Conservation (phyloP, 1,140 invertebrate species). For the Drosophila santomea region DNA sequence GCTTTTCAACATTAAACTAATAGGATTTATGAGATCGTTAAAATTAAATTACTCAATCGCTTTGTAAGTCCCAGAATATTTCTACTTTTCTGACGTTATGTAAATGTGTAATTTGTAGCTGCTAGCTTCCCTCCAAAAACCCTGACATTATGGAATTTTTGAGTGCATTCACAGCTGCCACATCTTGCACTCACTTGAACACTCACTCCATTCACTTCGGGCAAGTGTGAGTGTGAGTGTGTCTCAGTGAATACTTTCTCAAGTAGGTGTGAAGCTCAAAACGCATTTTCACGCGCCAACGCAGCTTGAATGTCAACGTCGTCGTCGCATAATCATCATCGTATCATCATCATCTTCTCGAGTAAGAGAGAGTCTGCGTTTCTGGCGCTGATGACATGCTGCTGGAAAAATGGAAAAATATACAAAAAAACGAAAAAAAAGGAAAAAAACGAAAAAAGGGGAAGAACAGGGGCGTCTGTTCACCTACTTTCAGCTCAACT, state of each 20-base stretch:
- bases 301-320: constrained; percentile 73
- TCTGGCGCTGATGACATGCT: constrained; percentile 15
- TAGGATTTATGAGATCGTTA: no score
- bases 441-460: not conserved
- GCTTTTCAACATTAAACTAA: no score
- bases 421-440: not conserved
- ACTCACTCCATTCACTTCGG: not conserved
- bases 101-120: no score
- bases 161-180: constrained; percentile 36
- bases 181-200: constrained; percentile 33
- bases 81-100: no score
- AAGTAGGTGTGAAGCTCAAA: constrained; percentile 80
- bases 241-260: constrained; percentile 40
- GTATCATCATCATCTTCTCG: constrained; percentile 25
- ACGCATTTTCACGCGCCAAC: constrained; percentile 81
- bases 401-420: constrained; percentile 19
- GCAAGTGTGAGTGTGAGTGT: constrained; percentile 11
- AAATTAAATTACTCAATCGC: no score
- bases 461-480: constrained; percentile 35
- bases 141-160: not conserved
- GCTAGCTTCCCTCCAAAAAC: no score
- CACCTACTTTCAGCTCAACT: constrained; percentile 44
- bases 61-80: no score
- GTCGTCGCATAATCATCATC: constrained; percentile 26
- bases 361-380: constrained; percentile 9